Conservation (phyloP, 2,888 invertebrate species). For the Strigamia crassipes region DNA sequence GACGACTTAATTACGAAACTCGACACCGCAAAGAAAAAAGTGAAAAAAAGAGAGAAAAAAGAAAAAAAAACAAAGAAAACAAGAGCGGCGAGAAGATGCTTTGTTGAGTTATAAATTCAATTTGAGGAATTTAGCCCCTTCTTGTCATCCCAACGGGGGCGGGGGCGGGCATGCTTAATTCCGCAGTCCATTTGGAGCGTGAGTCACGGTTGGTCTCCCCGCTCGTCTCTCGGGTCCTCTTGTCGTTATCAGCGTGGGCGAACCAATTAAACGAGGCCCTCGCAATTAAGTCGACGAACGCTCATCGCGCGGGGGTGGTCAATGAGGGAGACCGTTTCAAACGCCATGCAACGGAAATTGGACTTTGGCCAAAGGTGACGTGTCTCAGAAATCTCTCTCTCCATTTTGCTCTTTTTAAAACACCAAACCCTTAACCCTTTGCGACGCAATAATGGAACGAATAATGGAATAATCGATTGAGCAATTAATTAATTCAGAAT, state of each 20-base stretch:
- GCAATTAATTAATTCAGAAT: no score
- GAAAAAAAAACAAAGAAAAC: no score
- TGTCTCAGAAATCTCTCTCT: background rate
- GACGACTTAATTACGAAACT: background rate
- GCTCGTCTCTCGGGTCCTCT: constrained; percentile 14
- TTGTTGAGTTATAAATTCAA: constrained; percentile 1
- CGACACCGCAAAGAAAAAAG: background rate
- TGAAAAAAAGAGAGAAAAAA: background rate
- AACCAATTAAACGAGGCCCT: constrained; percentile 16
- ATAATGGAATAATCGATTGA: no score
- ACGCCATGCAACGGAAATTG: background rate
- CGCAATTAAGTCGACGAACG: constrained; percentile 21
- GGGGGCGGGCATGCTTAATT: background rate
- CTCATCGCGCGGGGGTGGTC: constrained; percentile 5
- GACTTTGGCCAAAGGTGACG: background rate
- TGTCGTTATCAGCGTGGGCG: constrained; percentile 21
- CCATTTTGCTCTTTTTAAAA: no score
- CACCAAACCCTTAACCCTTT: no score
- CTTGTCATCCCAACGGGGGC: background rate
- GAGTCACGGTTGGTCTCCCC: background rate
- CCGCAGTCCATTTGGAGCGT: constrained; percentile 3
- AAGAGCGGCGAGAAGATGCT: background rate
- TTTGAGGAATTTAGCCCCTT: background rate
- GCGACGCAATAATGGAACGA: no score
- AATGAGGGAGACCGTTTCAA: background rate